Conservation (phyloP, 2,888 invertebrate genomes). For the Anarsia innoxiella region DNA sequence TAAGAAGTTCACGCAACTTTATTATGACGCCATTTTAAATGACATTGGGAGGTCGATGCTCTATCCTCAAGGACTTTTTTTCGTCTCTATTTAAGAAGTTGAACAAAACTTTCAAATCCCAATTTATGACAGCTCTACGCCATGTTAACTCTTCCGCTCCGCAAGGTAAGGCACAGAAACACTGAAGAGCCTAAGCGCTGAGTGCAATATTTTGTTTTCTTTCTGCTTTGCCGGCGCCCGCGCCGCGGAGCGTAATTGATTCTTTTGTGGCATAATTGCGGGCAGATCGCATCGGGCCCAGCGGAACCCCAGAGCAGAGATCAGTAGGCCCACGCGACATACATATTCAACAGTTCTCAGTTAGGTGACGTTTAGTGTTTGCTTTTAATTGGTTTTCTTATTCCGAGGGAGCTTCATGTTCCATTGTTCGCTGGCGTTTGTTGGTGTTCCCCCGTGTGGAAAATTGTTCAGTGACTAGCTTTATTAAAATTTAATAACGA, state of each 20-base stretch:
- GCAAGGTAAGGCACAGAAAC: constrained; percentile 45
- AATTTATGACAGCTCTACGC: too few relatives aligned
- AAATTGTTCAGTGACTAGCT: constrained; percentile 2
- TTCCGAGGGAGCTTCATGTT: constrained; percentile 17
- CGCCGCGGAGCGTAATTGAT: constrained; percentile 47
- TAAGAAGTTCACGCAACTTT: too few relatives aligned
- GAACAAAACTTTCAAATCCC: too few relatives aligned
- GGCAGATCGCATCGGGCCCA: constrained; percentile 46
- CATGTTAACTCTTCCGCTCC: constrained; percentile 22
- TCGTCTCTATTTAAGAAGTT: too few relatives aligned
- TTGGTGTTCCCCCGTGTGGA: neutral
- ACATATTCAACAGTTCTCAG: constrained; percentile 41
- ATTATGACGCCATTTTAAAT: too few relatives aligned
- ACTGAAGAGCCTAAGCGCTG: constrained; percentile 54
- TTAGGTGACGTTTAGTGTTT: constrained; percentile 40
- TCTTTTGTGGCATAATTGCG: constrained; percentile 65
- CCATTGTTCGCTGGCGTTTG: constrained; percentile 3
- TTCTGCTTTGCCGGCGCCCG: constrained; percentile 35
- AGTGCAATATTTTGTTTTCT: constrained; percentile 59
- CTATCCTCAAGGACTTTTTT: too few relatives aligned
- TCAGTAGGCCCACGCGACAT: constrained; percentile 21
- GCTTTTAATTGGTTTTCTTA: constrained; percentile 50
- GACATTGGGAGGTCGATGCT: too few relatives aligned
- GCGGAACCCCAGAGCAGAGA: neutral
- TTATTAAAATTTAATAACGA: constrained; percentile 4